Evolutionary conservation across 2,888 invertebrate genomes (phyloP), one percentile per base, ranked within the genome.

Genomic region (Ectobius pallidus): DNA sequence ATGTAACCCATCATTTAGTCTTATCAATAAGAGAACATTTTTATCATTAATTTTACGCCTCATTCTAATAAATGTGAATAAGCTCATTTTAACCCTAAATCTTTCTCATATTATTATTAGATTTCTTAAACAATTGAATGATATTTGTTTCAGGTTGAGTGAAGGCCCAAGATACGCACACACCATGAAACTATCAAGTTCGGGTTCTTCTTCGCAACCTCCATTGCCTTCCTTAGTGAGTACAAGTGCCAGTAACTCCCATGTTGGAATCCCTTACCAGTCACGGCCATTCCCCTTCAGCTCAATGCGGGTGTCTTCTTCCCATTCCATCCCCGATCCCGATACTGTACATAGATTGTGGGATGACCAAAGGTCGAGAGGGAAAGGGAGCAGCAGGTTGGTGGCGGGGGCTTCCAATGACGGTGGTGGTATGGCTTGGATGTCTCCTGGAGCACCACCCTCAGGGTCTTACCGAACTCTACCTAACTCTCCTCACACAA

Each of bases 141-240:
- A n/a, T n/a, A n/a, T 44, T 34, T 30, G 20, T 78, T 73, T 82
- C 83, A 82, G 88, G 85, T 84, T 86, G 82, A 83, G 89, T 80
- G 90, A 87, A 84, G 86, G 89, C 83, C 85, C 89, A 81, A 86
- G 87, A 81, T 88, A 88, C 78, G 84, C 75, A 32, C 77, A 77
- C 58, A 75, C 75, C 32, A 75, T 74, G 22, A 76, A 75, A 62
- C 72, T 75, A n/a, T 73, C 75, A 18, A 72, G 75, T 7, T 44
- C 67, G 14, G 14, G 27, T n/a, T 52, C 72, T 27, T 75, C 73
- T 73, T 69, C 71, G 39, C 74, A 71, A 67, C 72, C 69, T 39
- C 65, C 75, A 32, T 32, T 74, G 69, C 72, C 74, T 32, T 52
- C 75, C 27, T 69, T 73, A 49, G 74, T 77, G 73, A 77, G 75